Evolutionary conservation across 1,140 invertebrate genomes (phyloP), one percentile per base, ranked within the genome.

Genomic region (Megalopta genalis): DNA sequence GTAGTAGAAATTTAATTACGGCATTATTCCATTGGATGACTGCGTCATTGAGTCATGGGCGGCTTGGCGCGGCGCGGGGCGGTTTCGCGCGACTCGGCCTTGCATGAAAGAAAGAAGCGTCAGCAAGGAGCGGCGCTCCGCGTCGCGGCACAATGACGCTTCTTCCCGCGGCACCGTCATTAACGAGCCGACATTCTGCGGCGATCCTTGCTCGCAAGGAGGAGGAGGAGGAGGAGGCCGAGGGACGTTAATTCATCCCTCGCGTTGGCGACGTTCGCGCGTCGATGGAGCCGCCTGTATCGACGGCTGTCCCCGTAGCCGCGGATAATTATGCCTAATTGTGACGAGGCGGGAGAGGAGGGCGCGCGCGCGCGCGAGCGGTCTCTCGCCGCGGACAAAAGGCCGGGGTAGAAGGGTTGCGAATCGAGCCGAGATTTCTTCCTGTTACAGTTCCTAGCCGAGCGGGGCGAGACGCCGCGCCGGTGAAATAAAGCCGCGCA

Each of bases 241-340:
- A 46, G 49, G 57, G 60, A 82, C 68, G 66, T 84, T 59, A 84
- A 77, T 66, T 71, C 59, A 66, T 42, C 63, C 64, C 67, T 16
- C 14, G n/a, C 46, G 46, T 52, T 12, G 25, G 6, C 25, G 76
- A 39, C 60, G 67, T 59, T 81, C 57, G 74, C 46, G 62, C 49
- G 14, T n/a, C 66, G 77, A 84, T 71, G 68, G 25, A 52, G 12
- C 59, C 57, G 57, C 68, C 68, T 32, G 18, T 27, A 77, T 68
- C 49, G 62, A 21, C 23, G 32, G 27, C 60, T 54, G 64, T 63
- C 66, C 66, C 25, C 57, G 59, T 62, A 21, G 37, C 73, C 69
- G 37, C 71, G 67, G 37, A 72, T 86, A 86, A 86, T 86, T 86
- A 86, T 80, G 16, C 68, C 75, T 86, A 86, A 86, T 86, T 86